phyloP scores from a whole-genome alignment of 2,888 invertebrate genomes.

The Xanthorhoe designata region DNA sequence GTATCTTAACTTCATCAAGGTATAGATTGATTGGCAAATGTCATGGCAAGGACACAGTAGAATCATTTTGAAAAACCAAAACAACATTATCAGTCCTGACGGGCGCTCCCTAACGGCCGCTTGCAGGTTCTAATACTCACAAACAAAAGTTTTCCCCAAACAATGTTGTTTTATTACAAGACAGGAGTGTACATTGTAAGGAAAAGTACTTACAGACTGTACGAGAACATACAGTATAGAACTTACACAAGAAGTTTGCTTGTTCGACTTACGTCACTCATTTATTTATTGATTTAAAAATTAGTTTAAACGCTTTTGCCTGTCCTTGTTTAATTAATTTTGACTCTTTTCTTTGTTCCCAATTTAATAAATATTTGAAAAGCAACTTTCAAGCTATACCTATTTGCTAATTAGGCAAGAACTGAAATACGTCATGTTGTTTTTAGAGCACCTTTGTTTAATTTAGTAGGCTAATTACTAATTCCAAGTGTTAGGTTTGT shows the following conservation, averaged over 20 bases:
- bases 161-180: conserved; percentile 16
- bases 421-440: background rate
- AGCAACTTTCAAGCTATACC: background rate
- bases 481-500: conserved; percentile 31
- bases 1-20: too few relatives aligned
- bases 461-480: conserved; percentile 37
- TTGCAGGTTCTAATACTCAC: background rate
- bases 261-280: background rate
- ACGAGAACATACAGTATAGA: background rate
- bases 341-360: too few relatives aligned
- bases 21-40: too few relatives aligned
- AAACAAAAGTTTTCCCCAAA: conserved; percentile 14
- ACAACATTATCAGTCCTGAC: background rate
- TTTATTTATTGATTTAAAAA: too few relatives aligned
- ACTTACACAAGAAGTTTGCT: background rate
- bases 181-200: background rate
- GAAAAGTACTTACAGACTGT: background rate
- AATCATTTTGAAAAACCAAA: background rate
- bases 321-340: too few relatives aligned
- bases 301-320: too few relatives aligned
- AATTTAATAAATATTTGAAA: too few relatives aligned
- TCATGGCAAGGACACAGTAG: background rate
- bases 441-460: conserved; percentile 28
- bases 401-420: background rate
- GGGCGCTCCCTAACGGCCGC: background rate